Evolutionary conservation across 2,888 invertebrate species (phyloP).

Genomic region (Colostygia pectinataria): DNA sequence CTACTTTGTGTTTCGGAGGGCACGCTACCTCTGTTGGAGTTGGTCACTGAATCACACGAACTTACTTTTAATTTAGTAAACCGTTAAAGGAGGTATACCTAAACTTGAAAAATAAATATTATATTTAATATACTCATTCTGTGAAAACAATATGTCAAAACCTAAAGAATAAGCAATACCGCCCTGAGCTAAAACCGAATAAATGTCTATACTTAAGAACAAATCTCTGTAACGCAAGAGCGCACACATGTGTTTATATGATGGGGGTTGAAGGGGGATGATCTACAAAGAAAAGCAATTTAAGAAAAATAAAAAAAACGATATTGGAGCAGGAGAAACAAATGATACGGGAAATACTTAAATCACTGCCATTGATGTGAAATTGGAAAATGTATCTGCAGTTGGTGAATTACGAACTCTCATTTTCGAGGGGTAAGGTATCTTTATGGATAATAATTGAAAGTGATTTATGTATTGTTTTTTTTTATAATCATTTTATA

Average conservation of each 20-base stretch:
- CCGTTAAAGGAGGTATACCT: too few relatives aligned
- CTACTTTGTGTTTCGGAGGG: too few relatives aligned
- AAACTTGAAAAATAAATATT: too few relatives aligned
- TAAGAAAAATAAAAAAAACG: slow-evolving; percentile 76
- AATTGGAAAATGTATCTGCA: slow-evolving; percentile 59
- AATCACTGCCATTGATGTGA: slow-evolving; percentile 75
- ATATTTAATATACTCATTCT: slow-evolving; percentile 30
- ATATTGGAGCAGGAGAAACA: slow-evolving; percentile 72
- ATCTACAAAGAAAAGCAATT: slow-evolving; percentile 79
- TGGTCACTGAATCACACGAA: too few relatives aligned
- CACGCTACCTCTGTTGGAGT: too few relatives aligned
- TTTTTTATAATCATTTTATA: neutral
- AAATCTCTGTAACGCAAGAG: slow-evolving; percentile 68
- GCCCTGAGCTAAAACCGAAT: slow-evolving; percentile 75
- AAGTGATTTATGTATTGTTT: slow-evolving; percentile 2
- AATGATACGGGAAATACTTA: slow-evolving; percentile 81
- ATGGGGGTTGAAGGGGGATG: slow-evolving; percentile 47
- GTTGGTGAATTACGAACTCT: slow-evolving; percentile 47
- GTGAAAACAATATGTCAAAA: slow-evolving; percentile 28
- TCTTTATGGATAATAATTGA: slow-evolving; percentile 3
- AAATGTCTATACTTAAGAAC: slow-evolving; percentile 77
- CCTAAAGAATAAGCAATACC: slow-evolving; percentile 59
- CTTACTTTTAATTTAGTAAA: too few relatives aligned
- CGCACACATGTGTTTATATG: slow-evolving; percentile 66
- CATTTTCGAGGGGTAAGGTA: slow-evolving; percentile 27